Evolutionary conservation across 2,888 invertebrate genomes (phyloP), one percentile per base, ranked within the genome.

Genomic region (Eupithecia abbreviata): DNA sequence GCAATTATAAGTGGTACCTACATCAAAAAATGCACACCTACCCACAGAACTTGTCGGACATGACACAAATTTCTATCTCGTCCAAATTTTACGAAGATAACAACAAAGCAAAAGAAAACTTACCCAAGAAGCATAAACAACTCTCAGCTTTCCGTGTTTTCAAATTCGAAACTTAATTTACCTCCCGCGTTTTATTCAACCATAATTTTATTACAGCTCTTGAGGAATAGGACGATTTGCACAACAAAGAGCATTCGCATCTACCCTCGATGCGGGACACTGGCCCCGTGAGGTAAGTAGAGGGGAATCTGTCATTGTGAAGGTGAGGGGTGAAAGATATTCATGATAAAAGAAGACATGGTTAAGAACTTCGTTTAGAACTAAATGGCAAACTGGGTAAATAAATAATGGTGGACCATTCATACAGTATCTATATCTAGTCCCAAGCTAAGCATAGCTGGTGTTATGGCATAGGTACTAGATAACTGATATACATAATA

Each of bases 221-320:
- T 55, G 67, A 55, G 65, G 51, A 45, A 58, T 74, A 74, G 77
- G 79, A 76, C 69, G 77, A 79, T 81, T 78, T 79, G 71, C 79
- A 80, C 79, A 77, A 82, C 81, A 82, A 81, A 79, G 71, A 70
- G 69, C 81, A 82, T 81, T 76, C 73, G 75, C 67, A 74, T 83
- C 83, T 79, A 79, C 81, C 83, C 67, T n/a, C 45, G 84, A 86
- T 82, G 82, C 81, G 78, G 79, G 79, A 82, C 78, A 74, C 81
- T 82, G 81, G 82, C 81, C 81, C 78, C 79, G 76, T 79, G 82
- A 79, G 76, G 76, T 71, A 72, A 71, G n/a, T 43, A 13, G 76
- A 71, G 51, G 69, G 42, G 42, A 66, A 42, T 68, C 67, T 30
- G 2, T 30, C 18, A 15, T 66, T 43, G 45, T 47, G 30, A 69